Evolutionary conservation across 2,888 invertebrate genomes (phyloP), one percentile per base, ranked within the genome.

Genomic region (Boloria euphrosyne): DNA sequence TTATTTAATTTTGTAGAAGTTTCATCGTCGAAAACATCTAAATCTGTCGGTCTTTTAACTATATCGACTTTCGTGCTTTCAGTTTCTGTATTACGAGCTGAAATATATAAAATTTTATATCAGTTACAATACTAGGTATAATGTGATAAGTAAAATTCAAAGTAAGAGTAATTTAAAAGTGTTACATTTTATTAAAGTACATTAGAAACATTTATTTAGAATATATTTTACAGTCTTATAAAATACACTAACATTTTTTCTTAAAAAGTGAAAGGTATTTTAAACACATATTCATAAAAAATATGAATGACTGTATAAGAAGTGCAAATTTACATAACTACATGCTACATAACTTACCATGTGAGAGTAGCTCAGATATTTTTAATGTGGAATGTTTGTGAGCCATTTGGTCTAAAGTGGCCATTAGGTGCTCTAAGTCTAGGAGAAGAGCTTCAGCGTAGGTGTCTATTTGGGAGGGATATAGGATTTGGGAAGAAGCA

Each of bases 381-480:
- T 93, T 93, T 82, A 93, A 86, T 75, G 88, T 83, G 76, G 92
- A 88, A 80, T 92, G 90, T 83, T 88, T 90, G 79, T 92, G 88
- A 85, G 92, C 90, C 91, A 93, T 92, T 88, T 92, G 93, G 81
- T 93, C 93, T 83, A 93, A 83, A 78, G 92, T 92, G 78, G 93
- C 91, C 92, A 93, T 92, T 73, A 93, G 90, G 87, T 92, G 90
- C 87, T 93, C 93, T 87, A 93, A 89, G 77, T 93, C 93, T 82
- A 93, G 90, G 84, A 93, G 92, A 62, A 93, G 87, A 84, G 92
- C 86, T 87, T 93, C 93, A 74, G 93, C 92, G 77, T 93, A 93
- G 78, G 93, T 92, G 84, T 90, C 93, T 93, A 86, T 77, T 78
- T 84, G 82, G 71, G 67, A 62, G 68, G 68, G 62, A 47, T 58